Evolutionary conservation across 23 tunicate genomes (phyloP), one percentile per base, ranked within the genome.

Genomic region (Styela clava): DNA sequence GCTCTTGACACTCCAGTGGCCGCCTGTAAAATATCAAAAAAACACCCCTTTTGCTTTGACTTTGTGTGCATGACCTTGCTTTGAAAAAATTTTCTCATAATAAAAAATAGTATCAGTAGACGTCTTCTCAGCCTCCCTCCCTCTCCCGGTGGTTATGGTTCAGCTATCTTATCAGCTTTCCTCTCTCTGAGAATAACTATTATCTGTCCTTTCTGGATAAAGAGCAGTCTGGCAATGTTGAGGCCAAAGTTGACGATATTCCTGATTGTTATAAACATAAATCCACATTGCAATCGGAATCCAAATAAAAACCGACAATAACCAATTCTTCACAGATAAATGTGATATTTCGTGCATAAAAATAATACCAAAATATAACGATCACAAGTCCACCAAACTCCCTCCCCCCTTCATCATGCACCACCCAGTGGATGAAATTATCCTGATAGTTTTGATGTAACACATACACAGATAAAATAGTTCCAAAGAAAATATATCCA

Each of bases 221-320:
- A 86, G 3, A 18, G 89, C 69, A 30, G 89, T 68, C 74, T 86
- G 89, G 73, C 89, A 86, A 44, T 86, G 89, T 61, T 69, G 35
- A 18, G 89, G 89, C 89, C 89, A 86, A 63, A 79, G 29, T n/a
- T 32, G 31, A 36, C 89, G 63, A 74, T 65, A 79, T 3, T 83
- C 33, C 31, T 70, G 35, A 62, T 86, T 79, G 37, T 79, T 67
- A 61, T 86, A 86, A 16, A 86, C 28, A 69, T 79, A 86, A 19
- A 31, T 31, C 89, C 89, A 86, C 0, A 79, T 61, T 33, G 27
- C 23, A 34, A 74, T 74, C 0, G 89, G 89, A 71, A 69, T 23
- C 16, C 16, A 20, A 68, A 79, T 35, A 7, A 86, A 27, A 69
- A 86, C 36, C 2, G 69, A 2, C 28, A 86, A 2, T 0, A 69